Evolutionary conservation across 2,113 vertebrate genomes (phyloP).

Genomic region (Zapus hudsonius): DNA sequence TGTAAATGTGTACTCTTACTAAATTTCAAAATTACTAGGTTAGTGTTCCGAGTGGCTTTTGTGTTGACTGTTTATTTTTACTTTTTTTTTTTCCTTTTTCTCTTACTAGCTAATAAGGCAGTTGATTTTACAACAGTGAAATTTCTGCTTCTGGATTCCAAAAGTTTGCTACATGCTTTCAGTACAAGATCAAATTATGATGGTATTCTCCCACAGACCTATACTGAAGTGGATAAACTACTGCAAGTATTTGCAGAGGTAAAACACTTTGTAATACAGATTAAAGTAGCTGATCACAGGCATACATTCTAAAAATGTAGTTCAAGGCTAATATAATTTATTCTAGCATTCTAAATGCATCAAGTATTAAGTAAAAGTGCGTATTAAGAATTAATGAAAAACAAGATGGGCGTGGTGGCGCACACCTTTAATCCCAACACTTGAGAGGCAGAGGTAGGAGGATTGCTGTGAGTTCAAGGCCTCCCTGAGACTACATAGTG

Average conservation of each 20-base stretch:
- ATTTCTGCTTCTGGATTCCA: constrained; percentile 85
- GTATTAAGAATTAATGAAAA: too few relatives aligned
- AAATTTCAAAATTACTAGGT: constrained; percentile 24
- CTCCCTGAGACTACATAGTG: too few relatives aligned
- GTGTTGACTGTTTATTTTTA: background rate
- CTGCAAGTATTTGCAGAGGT: constrained; percentile 84
- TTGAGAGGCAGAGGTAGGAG: too few relatives aligned
- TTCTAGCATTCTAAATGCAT: background rate
- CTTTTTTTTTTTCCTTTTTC: constrained; percentile 18
- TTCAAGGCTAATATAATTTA: constrained; percentile 21
- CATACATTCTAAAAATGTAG: background rate
- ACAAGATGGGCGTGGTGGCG: too few relatives aligned
- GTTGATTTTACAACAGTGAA: constrained; percentile 72
- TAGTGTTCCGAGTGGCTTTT: constrained; percentile 28
- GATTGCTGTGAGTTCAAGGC: too few relatives aligned
- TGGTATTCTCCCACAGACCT: constrained; percentile 83
- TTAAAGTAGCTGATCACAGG: background rate
- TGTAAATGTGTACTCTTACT: background rate
- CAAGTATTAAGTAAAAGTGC: background rate
- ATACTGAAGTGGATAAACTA: constrained; percentile 85
- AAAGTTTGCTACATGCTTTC: constrained; percentile 88
- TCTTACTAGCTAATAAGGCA: constrained; percentile 80
- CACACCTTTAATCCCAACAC: too few relatives aligned
- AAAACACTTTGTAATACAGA: constrained; percentile 54
- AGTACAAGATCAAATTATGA: constrained; percentile 86